phyloP scores from a whole-genome alignment of 2,888 invertebrate species.

The Idaea aversata region DNA sequence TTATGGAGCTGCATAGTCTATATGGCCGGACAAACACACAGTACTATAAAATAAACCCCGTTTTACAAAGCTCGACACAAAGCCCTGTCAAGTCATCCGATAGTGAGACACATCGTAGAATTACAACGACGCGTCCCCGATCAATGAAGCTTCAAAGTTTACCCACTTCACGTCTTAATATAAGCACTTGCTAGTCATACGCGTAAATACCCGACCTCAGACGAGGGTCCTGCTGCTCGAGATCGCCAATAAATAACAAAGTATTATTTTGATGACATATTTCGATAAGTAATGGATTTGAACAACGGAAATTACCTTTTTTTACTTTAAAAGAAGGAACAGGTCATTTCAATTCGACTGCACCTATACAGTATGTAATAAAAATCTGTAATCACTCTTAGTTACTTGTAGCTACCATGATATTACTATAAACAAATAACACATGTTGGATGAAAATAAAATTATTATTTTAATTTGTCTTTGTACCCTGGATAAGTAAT shows the following conservation, averaged over 20 bases:
- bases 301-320: too few species aligned
- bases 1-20: neutral
- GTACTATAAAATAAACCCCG: neutral
- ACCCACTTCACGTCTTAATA: neutral
- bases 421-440: too few species aligned
- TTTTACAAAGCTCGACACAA: neutral
- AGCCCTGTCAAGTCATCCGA: neutral
- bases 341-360: too few species aligned
- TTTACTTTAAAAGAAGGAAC: too few species aligned
- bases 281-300: too few species aligned
- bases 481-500: too few species aligned
- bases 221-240: neutral
- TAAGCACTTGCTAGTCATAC: neutral
- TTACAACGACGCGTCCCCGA: constrained; percentile 1
- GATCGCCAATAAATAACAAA: neutral
- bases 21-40: neutral
- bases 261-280: too few species aligned
- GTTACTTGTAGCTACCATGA: too few species aligned
- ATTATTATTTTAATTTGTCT: too few species aligned
- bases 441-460: too few species aligned
- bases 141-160: neutral
- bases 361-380: too few species aligned
- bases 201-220: neutral
- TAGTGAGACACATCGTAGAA: neutral
- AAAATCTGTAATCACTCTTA: too few species aligned